A percentile compares a stretch with the other conserved stretches of the same genome.
Conservation (phyloP, 2,797 vertebrate species). For the Ispidina lecontei region DNA sequence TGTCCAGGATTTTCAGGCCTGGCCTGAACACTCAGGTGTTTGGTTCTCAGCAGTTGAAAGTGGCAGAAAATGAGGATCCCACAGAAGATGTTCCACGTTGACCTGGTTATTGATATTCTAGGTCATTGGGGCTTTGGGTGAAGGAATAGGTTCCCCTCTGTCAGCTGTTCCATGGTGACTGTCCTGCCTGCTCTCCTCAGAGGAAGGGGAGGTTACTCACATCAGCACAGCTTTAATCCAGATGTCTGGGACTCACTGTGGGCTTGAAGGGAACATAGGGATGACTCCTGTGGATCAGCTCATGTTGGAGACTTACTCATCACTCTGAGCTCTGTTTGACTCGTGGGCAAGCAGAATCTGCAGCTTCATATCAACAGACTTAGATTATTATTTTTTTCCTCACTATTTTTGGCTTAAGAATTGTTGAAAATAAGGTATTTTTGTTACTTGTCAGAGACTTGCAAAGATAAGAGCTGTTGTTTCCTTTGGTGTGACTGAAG, state of each 20-base stretch:
- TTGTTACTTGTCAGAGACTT: background rate
- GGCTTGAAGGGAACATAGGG: background rate
- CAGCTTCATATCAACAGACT: background rate
- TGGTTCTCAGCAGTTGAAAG: background rate
- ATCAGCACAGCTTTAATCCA: background rate
- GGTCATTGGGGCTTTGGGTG: background rate
- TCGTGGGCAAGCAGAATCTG: background rate
- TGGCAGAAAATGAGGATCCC: background rate
- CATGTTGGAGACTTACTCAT: background rate
- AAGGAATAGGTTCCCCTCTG: background rate
- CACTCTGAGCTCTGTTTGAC: background rate
- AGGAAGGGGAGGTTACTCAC: background rate
- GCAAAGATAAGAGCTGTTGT: background rate
- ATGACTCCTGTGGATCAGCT: background rate
- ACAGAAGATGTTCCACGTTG: background rate
- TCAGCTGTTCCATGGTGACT: background rate
- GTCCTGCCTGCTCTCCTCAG: background rate
- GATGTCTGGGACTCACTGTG: accelerated
- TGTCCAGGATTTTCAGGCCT: background rate
- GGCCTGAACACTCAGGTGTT: background rate
- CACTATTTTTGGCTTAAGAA: background rate
- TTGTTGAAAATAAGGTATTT: background rate
- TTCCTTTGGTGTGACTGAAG: background rate
- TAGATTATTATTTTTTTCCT: background rate
- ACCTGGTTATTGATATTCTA: background rate